Percentiles rank a stretch among this genome's conserved stretches.
phyloP scores from a whole-genome alignment of 2,888 invertebrate species.

The Pseudococcus longispinus region DNA sequence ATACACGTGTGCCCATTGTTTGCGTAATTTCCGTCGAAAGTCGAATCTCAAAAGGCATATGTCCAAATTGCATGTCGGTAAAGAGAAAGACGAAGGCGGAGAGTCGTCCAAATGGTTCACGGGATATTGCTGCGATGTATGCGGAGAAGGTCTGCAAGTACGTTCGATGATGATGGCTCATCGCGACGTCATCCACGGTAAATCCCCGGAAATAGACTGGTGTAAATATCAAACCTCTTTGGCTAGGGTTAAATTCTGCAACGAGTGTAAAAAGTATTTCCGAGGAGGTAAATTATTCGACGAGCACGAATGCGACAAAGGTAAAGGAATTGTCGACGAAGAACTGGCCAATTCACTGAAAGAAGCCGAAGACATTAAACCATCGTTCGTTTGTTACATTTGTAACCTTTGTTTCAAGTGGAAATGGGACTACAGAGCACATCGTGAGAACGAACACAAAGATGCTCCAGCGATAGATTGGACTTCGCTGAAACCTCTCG shows the following conservation, averaged over 20 bases:
- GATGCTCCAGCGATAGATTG: slow-evolving; percentile 24
- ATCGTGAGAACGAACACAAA: slow-evolving; percentile 46
- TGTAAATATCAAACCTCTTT: slow-evolving; percentile 25
- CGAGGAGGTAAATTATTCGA: slow-evolving; percentile 12
- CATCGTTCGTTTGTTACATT: not conserved
- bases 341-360: not conserved
- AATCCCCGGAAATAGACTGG: slow-evolving; percentile 37
- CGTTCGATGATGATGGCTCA: slow-evolving; percentile 40
- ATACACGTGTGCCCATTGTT: slow-evolving; percentile 35
- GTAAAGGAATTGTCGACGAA: slow-evolving; percentile 17
- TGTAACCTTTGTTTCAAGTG: slow-evolving; percentile 39
- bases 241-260: slow-evolving; percentile 10
- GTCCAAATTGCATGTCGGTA: slow-evolving; percentile 24
- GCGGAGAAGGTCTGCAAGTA: slow-evolving; percentile 14
- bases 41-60: slow-evolving; percentile 43
- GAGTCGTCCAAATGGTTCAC: slow-evolving; percentile 31
- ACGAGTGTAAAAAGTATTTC: slow-evolving; percentile 48
- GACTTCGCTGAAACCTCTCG: not conserved
- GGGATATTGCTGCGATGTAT: slow-evolving; percentile 46
- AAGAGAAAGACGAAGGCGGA: not conserved
- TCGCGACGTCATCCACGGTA: slow-evolving; percentile 32
- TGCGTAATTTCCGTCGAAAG: slow-evolving; percentile 39
- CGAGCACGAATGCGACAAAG: slow-evolving; percentile 21
- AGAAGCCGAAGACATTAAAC: not conserved
- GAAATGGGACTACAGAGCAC: slow-evolving; percentile 42